Percentiles rank a stretch among this genome's conserved stretches.
phyloP scores from a whole-genome alignment of 2,113 vertebrate species.

The Marmota monax region DNA sequence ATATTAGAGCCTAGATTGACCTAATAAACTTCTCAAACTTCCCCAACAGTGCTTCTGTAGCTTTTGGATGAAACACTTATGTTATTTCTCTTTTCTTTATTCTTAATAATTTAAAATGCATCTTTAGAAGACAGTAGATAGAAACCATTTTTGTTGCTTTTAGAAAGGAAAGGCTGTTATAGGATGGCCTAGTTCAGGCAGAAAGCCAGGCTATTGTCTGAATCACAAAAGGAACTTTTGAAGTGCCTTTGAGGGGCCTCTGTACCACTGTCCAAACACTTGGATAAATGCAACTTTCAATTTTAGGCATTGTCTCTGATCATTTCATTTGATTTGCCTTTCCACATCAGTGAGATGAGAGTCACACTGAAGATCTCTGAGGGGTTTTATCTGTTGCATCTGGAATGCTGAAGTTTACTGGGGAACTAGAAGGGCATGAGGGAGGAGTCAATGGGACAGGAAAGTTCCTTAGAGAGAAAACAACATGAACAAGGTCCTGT shows the following conservation, averaged over 20 bases:
- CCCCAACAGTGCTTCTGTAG: not conserved
- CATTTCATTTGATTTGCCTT: constrained; percentile 43
- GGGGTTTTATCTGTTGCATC: not conserved
- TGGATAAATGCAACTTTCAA: not conserved
- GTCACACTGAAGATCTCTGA: not conserved
- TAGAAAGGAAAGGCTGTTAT: constrained; percentile 1
- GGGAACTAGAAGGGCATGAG: not conserved
- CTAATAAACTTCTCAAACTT: constrained; percentile 61
- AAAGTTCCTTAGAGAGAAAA: too few relatives aligned
- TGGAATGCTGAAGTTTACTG: not conserved
- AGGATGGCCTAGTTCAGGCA: not conserved
- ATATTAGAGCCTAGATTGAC: constrained; percentile 63
- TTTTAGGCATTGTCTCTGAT: not conserved
- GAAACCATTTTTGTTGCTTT: not conserved
- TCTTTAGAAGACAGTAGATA: not conserved
- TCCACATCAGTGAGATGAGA: not conserved
- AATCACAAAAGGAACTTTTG: not conserved
- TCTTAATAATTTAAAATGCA: constrained; percentile 43
- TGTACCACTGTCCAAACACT: not conserved
- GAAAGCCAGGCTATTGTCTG: not conserved
- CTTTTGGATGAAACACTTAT: constrained; percentile 13
- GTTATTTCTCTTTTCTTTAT: not conserved
- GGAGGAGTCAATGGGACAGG: too few relatives aligned
- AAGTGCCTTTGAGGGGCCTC: not conserved
- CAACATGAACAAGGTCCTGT: too few relatives aligned